A percentile compares a stretch with the other conserved stretches of the same genome.
These are phyloP conservation scores for Beroe forskalii DNA, from an alignment of 37 sponge, comb jelly and placozoan species.

Conservation along the genomic window DNA sequence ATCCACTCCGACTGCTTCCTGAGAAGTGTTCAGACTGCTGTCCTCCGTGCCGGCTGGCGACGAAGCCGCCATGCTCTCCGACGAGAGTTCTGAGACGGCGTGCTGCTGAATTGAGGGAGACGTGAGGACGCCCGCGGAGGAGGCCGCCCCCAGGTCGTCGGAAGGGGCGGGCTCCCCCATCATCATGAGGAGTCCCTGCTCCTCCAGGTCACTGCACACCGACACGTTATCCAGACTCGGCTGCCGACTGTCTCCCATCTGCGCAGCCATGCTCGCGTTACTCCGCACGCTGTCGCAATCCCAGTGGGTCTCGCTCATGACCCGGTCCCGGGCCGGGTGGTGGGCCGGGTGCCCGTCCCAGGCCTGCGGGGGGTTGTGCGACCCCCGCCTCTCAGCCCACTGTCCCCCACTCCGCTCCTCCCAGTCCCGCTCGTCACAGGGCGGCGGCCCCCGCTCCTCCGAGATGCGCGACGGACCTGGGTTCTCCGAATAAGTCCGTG, in stretches of 20 bases:
- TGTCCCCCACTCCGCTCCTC: background rate
- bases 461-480: slow-evolving; percentile 36
- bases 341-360: background rate
- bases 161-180: background rate
- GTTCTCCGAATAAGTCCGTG: slow-evolving; percentile 17
- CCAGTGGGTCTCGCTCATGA: background rate
- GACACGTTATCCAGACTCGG: slow-evolving; percentile 36
- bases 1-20: no score
- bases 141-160: no score
- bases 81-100: no score
- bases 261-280: slow-evolving; percentile 31
- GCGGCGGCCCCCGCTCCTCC: background rate
- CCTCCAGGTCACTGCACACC: slow-evolving; percentile 13
- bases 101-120: no score
- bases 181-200: background rate
- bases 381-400: background rate
- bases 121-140: no score
- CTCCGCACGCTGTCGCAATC: slow-evolving; percentile 39
- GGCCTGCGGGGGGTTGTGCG: background rate
- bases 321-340: background rate
- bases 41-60: no score
- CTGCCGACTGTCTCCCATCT: slow-evolving; percentile 57
- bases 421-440: background rate
- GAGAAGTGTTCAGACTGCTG: no score
- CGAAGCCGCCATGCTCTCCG: no score